A percentile compares a stretch with the other conserved stretches of the same genome.
Conservation (phyloP, 2,113 vertebrate species). For the Scolopax mira region DNA sequence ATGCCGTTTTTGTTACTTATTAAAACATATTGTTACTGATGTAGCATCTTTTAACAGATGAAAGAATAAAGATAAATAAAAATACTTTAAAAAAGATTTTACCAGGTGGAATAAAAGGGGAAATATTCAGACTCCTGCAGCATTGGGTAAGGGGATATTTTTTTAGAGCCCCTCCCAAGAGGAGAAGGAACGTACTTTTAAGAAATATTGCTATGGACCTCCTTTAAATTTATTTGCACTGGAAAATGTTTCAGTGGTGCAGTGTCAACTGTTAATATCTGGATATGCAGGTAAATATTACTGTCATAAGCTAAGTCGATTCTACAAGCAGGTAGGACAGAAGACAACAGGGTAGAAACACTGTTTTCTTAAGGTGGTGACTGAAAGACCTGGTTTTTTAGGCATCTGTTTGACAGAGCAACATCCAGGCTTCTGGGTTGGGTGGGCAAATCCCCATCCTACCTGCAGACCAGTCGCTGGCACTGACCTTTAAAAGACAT, state of each 20-base stretch:
- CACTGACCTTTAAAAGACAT: fast-evolving
- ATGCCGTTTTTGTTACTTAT: fast-evolving
- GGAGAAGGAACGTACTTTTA: not conserved
- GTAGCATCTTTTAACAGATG: not conserved
- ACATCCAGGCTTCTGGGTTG: too few relatives aligned
- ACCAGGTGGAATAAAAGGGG: too few relatives aligned
- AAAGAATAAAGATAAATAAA: too few relatives aligned
- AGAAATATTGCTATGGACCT: not conserved
- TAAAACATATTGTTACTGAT: not conserved
- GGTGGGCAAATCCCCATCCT: not conserved
- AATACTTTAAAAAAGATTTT: too few relatives aligned
- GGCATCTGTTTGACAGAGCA: not conserved
- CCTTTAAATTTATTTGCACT: not conserved
- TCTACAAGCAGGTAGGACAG: not conserved
- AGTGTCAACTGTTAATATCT: not conserved
- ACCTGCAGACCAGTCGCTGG: fast-evolving
- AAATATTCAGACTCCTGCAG: not conserved
- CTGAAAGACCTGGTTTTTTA: fast-evolving
- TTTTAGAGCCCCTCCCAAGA: not conserved
- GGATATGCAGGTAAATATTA: not conserved
- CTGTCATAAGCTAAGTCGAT: not conserved
- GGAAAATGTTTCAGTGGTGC: not conserved
- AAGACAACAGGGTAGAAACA: not conserved
- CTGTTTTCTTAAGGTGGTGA: not conserved
- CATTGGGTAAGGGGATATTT: not conserved